Base-by-base conservation (phyloP, 2,888 invertebrate species). In the Drosophila differens region DNA sequence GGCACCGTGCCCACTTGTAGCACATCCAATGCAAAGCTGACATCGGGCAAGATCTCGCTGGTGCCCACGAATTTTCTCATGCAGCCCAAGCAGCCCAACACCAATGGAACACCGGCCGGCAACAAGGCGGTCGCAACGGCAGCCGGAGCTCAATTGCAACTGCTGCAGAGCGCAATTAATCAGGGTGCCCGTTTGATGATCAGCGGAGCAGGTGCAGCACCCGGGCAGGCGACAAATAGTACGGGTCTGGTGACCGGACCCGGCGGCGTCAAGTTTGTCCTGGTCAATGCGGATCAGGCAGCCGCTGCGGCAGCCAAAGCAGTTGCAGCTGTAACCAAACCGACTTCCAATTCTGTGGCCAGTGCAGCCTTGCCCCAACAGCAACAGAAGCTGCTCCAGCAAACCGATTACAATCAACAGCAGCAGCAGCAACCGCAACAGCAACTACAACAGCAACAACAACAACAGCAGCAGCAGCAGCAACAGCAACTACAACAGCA, bases 11-110 rank as follows among this genome's bases (percentile, higher is more conserved):
- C 82, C n/a, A 79, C 78, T 10, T 76, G 74, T 37, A 78, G 68
- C n/a, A 28, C 76, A 1, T 51, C 79, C 0, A 59, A 49, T 3
- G 54, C 49, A 4, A 76, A 76, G 33, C 51, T 83, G 25, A 71
- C 82, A 14, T 76, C 83, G 5, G 89, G 92, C 4, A 93, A 93
- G 82, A 93, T 94, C 12, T 94, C 94, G 0, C 49, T 94, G 51
- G 93, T 94, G n/a, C 94, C 94, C 33, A 93, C 94, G 0, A 93
- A 93, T 72, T 92, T 93, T 39, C 86, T 94, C 1, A 89, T 94
- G 79, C 93, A 93, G 60, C 91, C 91, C 58, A 91, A 89, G 63
- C 71, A 79, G 32, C 32, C 76, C 4, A 80, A 55, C 61, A 74
- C 5, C 57, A 57, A 57, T 57, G 28, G n/a, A 28, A n/a, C 57